Base-by-base conservation (phyloP, 2,797 vertebrate species). In the Glossophaga mutica region DNA sequence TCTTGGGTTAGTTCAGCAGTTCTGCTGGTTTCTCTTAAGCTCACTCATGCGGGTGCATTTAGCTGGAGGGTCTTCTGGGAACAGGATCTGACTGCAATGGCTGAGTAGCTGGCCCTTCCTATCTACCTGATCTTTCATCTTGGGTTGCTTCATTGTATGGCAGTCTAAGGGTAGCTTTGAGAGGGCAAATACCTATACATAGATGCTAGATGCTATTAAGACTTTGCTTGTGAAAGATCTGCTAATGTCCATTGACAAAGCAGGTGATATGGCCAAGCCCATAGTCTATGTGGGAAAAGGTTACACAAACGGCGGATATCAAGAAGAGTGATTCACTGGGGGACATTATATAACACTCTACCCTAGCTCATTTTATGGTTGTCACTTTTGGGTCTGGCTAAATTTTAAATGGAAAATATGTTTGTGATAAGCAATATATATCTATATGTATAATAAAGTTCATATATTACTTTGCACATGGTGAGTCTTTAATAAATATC, bases 391-490 rank as follows among this genome's bases (percentile, higher is more conserved):
- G 18, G 24, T 42, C 11, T 71, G 21, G 24, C 52, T 88, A 74
- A 92, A 77, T 34, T 93, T 91, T 88, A 94, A 88, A 29, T 79
- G 18, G 6, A 83, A 50, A 39, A 19, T 65, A 52, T 65, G 24
- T 94, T 34, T 90, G 8, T 85, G 26, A 79, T 65, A 79, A 89
- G 10, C 37, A 9, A 26, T 39, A 52, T 34, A 59, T 88, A 32
- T 71, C 37, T 91, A 46, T 9, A 1, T 32, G 16, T 57, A 67
- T 84, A 24, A 18, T 44, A 70, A 88, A 65, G 4, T 55, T 32
- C 34, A 81, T 70, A 11, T 4, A 42, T 16, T 91, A 37, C 15
- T 89, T 83, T 62, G 34, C 10, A 70, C 26, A 62, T 86, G 55
- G 48, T 73, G 42, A 24, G 46, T 44, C 55, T 91, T 82, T 91